phyloP scores from a whole-genome alignment of 2,797 vertebrate genomes.

The Eulemur albifrons region DNA sequence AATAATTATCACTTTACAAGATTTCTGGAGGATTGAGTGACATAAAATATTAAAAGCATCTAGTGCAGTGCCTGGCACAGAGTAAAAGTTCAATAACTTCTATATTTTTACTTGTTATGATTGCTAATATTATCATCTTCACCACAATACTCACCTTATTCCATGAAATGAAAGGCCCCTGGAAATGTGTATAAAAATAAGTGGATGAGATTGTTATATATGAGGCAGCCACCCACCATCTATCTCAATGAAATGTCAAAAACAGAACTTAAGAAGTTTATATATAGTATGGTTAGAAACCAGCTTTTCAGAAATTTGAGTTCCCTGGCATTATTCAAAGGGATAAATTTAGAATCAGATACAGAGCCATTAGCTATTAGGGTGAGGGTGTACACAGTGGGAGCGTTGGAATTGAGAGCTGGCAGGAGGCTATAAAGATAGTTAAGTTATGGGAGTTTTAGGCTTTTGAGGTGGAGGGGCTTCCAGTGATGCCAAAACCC shows the following conservation, averaged over 20 bases:
- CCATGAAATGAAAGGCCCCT: background rate
- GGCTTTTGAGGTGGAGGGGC: background rate
- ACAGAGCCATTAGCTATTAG: background rate
- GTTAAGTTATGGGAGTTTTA: background rate
- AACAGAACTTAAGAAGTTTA: constrained; percentile 31
- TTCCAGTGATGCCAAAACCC: background rate
- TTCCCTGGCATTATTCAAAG: background rate
- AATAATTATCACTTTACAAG: background rate
- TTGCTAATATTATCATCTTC: background rate
- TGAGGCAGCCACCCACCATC: constrained; percentile 21
- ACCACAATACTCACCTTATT: background rate
- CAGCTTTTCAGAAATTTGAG: constrained; percentile 39
- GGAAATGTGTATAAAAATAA: constrained; percentile 44
- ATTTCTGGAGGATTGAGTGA: background rate
- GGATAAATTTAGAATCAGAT: background rate
- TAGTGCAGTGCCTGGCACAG: background rate
- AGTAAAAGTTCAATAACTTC: background rate
- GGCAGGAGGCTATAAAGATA: background rate
- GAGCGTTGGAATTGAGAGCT: background rate
- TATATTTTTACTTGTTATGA: constrained; percentile 38
- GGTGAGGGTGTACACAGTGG: background rate
- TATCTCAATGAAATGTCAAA: constrained; percentile 58
- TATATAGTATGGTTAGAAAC: background rate
- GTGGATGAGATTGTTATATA: background rate
- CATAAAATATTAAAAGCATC: background rate